Evolutionary conservation across 2,888 invertebrate genomes (phyloP).

Genomic region (Pediacus dermestoides): DNA sequence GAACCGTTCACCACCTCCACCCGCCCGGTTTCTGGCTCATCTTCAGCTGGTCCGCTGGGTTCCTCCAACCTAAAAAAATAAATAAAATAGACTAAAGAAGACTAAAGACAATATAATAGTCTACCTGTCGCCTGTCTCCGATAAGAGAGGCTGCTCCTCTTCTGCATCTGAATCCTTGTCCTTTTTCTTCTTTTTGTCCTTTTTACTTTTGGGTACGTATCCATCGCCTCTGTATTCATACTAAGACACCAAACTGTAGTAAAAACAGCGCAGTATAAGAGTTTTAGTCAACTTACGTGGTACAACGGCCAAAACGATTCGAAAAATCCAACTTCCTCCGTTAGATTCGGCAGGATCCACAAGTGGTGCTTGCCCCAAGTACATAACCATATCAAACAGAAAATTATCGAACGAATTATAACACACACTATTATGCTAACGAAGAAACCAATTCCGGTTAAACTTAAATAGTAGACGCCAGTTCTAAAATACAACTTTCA

Average conservation of each 20-base stretch:
- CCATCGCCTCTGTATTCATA: conserved; percentile 75
- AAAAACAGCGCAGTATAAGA: not conserved
- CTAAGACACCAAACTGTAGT: conserved; percentile 53
- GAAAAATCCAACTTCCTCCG: conserved; percentile 98
- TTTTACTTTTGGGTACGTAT: conserved; percentile 54
- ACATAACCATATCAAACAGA: conserved; percentile 84
- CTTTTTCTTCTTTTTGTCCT: conserved; percentile 69
- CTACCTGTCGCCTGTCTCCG: conserved; percentile 19
- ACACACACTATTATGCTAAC: conserved; percentile 89
- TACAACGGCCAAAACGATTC: conserved; percentile 98
- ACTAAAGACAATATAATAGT: conserved; percentile 6
- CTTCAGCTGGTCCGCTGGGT: no score
- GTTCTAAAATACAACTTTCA: conserved; percentile 57
- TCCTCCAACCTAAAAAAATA: conserved; percentile 1
- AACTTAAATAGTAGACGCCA: conserved; percentile 94
- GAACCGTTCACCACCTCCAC: conserved; percentile 48
- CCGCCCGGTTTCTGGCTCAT: conserved; percentile 17
- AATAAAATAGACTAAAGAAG: no score
- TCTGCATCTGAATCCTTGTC: conserved; percentile 80
- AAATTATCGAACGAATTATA: conserved; percentile 84
- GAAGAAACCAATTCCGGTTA: conserved; percentile 92
- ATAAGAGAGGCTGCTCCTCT: conserved; percentile 39
- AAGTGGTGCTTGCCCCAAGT: conserved; percentile 89
- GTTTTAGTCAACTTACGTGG: conserved; percentile 57
- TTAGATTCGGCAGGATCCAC: conserved; percentile 98